Evolutionary conservation across 2,113 vertebrate species (phyloP).

Genomic region (Melanocharis versteri): DNA sequence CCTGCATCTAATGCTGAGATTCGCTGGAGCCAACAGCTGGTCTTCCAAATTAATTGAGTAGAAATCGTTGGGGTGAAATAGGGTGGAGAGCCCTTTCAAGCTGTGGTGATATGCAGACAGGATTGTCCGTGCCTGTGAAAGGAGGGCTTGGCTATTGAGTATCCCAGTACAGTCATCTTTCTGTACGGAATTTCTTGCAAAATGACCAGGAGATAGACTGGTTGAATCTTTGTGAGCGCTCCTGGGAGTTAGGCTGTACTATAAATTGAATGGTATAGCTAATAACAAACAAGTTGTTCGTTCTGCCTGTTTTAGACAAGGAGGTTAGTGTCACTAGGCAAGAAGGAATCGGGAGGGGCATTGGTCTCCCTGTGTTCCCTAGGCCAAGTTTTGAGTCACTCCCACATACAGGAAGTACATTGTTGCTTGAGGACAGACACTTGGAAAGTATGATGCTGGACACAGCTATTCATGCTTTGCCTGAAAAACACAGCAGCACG

Average conservation of each 20-base stretch:
- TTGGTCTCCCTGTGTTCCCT: not conserved
- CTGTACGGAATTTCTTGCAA: not conserved
- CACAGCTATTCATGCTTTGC: not conserved
- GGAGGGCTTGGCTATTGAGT: not conserved
- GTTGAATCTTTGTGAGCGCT: not conserved
- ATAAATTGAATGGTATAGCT: not conserved
- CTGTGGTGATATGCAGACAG: rapidly evolving
- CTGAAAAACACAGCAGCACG: not conserved
- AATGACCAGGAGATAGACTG: not conserved
- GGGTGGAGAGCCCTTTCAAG: not conserved
- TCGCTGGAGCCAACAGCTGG: not conserved
- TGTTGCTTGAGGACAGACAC: not conserved
- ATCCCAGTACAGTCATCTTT: not conserved
- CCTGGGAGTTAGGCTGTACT: not conserved
- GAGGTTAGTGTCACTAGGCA: not conserved
- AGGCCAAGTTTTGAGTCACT: not conserved
- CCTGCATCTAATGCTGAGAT: rapidly evolving
- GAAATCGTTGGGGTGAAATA: rapidly evolving
- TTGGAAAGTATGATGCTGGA: not conserved
- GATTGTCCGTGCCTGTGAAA: rapidly evolving
- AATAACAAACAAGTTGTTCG: not conserved
- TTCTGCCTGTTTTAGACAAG: not conserved
- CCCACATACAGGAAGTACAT: rapidly evolving
- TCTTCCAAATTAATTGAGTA: not conserved
- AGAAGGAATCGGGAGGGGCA: not conserved